Base-by-base conservation (phyloP, 1,140 invertebrate genomes). In the Cydia pomonella region DNA sequence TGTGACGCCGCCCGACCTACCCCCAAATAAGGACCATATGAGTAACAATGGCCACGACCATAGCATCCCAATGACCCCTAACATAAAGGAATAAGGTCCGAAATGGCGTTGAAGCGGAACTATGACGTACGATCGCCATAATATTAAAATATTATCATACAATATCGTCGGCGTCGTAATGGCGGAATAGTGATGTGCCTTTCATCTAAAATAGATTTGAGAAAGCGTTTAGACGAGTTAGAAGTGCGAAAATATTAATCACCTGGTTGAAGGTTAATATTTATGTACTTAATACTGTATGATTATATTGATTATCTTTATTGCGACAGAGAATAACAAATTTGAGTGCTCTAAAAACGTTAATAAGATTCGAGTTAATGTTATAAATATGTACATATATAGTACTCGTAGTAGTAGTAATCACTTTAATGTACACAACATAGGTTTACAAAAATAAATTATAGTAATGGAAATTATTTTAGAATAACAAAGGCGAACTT, bases 121-220 rank as follows among this genome's bases (percentile, higher is more conserved):
- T 23, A 81, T 91, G 89, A 89, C 89, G 89, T 87, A 73, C 62
- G 77, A 72, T 79, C 64, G 74, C 88, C 89, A 88, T 89, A 88
- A 82, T 85, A 85, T 82, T 82, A 69, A 81, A 87, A 91, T 79
- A 91, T 91, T 91, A 91, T 85, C 89, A 91, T 89, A 91, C 89
- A 91, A 91, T 90, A 83, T 84, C 76, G 73, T 29, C 69, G 80
- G 59, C 86, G 84, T 86, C 85, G 86, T 88, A 86, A 83, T 84
- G 80, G 82, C 83, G 82, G 76, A 63, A 74, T 23, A 9, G 16
- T 44, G 64, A 75, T 75, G 66, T n/a, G n/a, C 16, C 50, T 53
- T n/a, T 18, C n/a, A 16, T 53, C n/a, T n/a, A 1, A 6, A 18
- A 53, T 53, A 18, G 4, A 53, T 53, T 18, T 2, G 16, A 53